phyloP scores from a whole-genome alignment of 2,888 invertebrate species.

The Boloria selene region DNA sequence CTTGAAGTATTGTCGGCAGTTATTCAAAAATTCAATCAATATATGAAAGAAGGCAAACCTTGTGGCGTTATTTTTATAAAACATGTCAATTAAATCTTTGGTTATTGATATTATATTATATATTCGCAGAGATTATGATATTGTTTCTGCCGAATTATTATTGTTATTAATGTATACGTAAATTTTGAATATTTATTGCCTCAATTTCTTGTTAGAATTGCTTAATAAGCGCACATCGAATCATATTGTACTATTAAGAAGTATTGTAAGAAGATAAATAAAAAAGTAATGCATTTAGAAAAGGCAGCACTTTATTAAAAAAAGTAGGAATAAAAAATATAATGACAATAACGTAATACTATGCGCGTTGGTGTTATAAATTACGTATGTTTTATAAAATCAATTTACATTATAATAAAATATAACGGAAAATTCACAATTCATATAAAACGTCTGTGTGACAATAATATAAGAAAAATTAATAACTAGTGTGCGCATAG shows the following conservation, averaged over 20 bases:
- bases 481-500: slow-evolving; percentile 6
- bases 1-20: slow-evolving; percentile 11
- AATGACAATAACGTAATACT: background rate
- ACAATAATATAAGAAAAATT: background rate
- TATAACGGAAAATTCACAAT: no score
- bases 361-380: no score
- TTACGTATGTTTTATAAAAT: no score
- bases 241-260: slow-evolving; percentile 11
- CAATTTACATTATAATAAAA: no score
- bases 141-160: background rate
- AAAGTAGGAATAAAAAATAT: background rate
- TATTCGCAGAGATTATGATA: slow-evolving; percentile 6
- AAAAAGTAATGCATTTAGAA: background rate
- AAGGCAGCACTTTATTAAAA: background rate
- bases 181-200: background rate
- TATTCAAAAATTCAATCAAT: slow-evolving; percentile 1
- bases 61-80: slow-evolving; percentile 20
- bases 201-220: background rate
- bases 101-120: slow-evolving; percentile 6
- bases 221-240: slow-evolving; percentile 21
- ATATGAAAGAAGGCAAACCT: background rate
- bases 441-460: no score
- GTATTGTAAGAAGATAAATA: background rate
- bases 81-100: slow-evolving; percentile 21
- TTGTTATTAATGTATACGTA: background rate